A percentile compares a stretch with the other conserved stretches of the same genome.
These are phyloP conservation scores for Rhinichthys klamathensis DNA, from an alignment of 2,113 vertebrate genomes.

Conservation along the genomic window DNA sequence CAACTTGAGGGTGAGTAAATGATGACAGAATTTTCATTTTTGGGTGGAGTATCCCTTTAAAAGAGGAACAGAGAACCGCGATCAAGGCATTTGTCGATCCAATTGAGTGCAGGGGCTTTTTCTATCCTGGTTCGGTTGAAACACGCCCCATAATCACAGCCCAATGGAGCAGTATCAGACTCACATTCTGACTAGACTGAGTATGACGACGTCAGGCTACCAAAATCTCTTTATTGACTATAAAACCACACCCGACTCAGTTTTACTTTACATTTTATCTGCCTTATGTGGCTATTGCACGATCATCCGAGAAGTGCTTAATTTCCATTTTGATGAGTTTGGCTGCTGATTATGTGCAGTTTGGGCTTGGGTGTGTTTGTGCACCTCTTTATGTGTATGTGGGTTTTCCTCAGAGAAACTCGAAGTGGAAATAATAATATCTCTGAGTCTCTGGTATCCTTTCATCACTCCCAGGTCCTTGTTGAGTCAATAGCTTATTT, in stretches of 20 bases:
- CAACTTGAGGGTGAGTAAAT: no score
- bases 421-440: slow-evolving; percentile 53
- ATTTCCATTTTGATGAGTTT: slow-evolving; percentile 39
- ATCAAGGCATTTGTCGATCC: no score
- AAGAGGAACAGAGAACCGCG: no score
- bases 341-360: background rate
- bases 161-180: no score
- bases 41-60: no score
- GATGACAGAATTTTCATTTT: no score
- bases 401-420: slow-evolving; percentile 44
- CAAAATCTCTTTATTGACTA: slow-evolving; percentile 8
- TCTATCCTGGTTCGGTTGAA: no score
- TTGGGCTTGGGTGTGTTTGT: background rate
- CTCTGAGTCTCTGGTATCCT: slow-evolving; percentile 41
- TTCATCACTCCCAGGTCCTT: slow-evolving; percentile 57
- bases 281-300: background rate
- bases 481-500: slow-evolving; percentile 56
- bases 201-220: no score
- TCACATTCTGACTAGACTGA: no score
- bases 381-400: slow-evolving; percentile 10
- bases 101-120: no score
- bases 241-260: background rate
- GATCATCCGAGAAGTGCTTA: background rate
- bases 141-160: no score
- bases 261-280: slow-evolving; percentile 16